These are phyloP conservation scores for Cyprinella venusta DNA, from an alignment of 2,797 vertebrate species.

Conservation along the genomic window DNA sequence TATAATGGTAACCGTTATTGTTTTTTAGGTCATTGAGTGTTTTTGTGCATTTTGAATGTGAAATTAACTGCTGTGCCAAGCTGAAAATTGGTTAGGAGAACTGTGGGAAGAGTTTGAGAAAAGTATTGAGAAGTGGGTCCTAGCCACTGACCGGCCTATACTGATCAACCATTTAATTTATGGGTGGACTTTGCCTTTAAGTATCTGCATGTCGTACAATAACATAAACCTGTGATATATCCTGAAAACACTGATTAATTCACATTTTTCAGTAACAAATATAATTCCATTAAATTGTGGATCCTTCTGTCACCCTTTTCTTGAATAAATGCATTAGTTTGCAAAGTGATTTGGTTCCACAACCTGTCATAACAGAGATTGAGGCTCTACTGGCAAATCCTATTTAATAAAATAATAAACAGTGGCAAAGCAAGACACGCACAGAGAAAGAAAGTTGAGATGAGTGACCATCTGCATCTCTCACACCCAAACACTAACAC, in stretches of 20 bases:
- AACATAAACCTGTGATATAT: neutral
- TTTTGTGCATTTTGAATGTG: neutral
- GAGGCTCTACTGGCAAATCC: slow-evolving; percentile 43
- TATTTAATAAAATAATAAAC: slow-evolving; percentile 60
- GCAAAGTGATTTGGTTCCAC: slow-evolving; percentile 28
- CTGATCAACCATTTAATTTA: neutral
- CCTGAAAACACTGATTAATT: neutral
- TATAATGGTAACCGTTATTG: too few relatives aligned
- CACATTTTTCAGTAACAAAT: neutral
- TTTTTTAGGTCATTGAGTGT: neutral
- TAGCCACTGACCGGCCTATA: neutral
- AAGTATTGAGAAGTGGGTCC: neutral
- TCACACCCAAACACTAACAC: slow-evolving; percentile 39
- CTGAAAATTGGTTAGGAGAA: neutral
- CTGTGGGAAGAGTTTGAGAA: neutral
- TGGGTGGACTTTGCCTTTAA: neutral
- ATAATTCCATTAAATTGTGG: neutral
- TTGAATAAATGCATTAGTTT: slow-evolving; percentile 39
- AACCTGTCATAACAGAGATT: slow-evolving; percentile 20
- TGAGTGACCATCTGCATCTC: slow-evolving; percentile 49
- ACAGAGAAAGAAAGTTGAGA: slow-evolving; percentile 28
- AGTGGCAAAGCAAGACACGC: slow-evolving; percentile 38
- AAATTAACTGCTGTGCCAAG: neutral
- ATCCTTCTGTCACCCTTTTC: neutral
- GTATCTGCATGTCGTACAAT: neutral